Evolutionary conservation across 2,797 vertebrate species (phyloP), one percentile per base, ranked within the genome.

Genomic region (Poeciliopsis paucimaculata): DNA sequence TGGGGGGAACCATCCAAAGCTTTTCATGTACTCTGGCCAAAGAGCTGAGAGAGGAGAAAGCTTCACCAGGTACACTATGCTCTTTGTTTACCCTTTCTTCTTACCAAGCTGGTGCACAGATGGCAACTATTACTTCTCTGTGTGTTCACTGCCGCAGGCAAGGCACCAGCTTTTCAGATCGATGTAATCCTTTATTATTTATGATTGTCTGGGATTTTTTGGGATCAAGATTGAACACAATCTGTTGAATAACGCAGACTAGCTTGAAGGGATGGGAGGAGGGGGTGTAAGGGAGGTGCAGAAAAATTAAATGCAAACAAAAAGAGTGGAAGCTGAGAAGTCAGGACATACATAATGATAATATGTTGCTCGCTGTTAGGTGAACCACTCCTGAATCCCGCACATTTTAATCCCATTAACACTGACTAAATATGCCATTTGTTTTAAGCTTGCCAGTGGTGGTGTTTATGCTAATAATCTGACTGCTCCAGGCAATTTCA

Each of bases 151-250:
- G 94, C 94, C 77, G 78, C 93, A 94, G 94, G 95, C 92, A 53
- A 93, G 88, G 90, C 90, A 94, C 88, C 93, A 93, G 92, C 91
- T 94, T 95, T 93, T 92, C 90, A 86, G 90, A 96, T 95, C 94
- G 94, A 90, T 95, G 96, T 95, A 95, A 96, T 95, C 95, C 93
- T 96, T 94, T 95, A 96, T 95, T 96, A 96, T 96, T 95, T 95
- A 95, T 95, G 95, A 95, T 95, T 95, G 94, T 96, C 94, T 94
- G 91, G 92, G 94, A 95, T 94, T 92, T 93, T 90, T 94, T 89
- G 94, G 94, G 94, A 94, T 95, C 91, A 92, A 90, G 94, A 96
- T 94, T 95, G 92, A 95, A 93, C 90, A 94, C 94, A 95, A 96
- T 95, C 94, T 95, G 95, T 94, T 95, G 93, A 95, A 94, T 94